phyloP scores from a whole-genome alignment of 1,140 invertebrate genomes.

The Tetragnatha versicolor region DNA sequence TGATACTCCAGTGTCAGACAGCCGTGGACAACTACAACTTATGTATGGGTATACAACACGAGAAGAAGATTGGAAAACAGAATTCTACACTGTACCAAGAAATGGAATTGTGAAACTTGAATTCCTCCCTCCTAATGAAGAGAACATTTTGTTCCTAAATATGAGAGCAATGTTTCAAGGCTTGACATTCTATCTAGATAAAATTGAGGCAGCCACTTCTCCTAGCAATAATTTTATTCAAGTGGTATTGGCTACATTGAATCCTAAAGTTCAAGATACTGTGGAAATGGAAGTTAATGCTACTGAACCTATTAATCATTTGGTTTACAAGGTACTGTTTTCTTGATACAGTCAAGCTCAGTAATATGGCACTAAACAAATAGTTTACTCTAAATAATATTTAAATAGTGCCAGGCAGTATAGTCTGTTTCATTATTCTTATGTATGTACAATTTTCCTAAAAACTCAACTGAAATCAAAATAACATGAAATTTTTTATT shows the following conservation, averaged over 20 bases:
- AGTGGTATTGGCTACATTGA: conserved; percentile 72
- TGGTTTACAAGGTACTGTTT: conserved; percentile 61
- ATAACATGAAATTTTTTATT: no score
- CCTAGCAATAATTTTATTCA: conserved; percentile 80
- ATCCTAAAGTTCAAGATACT: conserved; percentile 68
- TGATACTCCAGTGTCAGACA: conserved; percentile 74
- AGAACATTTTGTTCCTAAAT: conserved; percentile 38
- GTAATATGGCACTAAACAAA: no score
- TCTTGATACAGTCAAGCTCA: no score
- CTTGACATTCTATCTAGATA: conserved; percentile 56
- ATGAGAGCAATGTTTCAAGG: conserved; percentile 58
- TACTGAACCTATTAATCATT: conserved; percentile 75
- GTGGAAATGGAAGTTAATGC: conserved; percentile 83
- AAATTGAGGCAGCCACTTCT: conserved; percentile 77
- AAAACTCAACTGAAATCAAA: no score
- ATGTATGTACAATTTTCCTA: no score
- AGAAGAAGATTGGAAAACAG: conserved; percentile 69
- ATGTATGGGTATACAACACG: conserved; percentile 74
- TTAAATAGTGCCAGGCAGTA: no score
- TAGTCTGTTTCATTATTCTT: no score
- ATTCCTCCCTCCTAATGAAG: conserved; percentile 71
- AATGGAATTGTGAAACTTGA: conserved; percentile 76
- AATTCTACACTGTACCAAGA: conserved; percentile 70
- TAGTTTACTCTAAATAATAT: no score
- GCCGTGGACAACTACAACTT: conserved; percentile 70